A percentile compares a stretch with the other conserved stretches of the same genome.
phyloP scores from a whole-genome alignment of 2,888 invertebrate species.

The Hypomecis atomaria region DNA sequence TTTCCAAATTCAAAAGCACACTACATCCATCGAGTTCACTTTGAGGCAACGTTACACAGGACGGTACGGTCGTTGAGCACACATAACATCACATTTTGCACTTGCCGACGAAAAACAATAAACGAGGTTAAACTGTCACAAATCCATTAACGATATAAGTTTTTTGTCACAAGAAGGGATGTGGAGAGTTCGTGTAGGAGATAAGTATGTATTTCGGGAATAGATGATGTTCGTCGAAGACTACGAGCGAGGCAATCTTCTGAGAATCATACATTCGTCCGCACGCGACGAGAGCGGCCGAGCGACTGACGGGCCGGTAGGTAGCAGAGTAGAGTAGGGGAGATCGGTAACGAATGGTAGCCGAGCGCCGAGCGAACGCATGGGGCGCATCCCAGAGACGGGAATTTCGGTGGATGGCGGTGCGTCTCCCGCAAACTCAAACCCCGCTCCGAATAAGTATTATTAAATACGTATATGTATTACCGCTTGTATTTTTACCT shows the following conservation, averaged over 20 bases:
- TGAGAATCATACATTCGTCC: constrained; percentile 51
- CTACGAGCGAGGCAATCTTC: constrained; percentile 58
- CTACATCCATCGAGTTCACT: constrained; percentile 78
- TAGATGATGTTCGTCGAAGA: constrained; percentile 68
- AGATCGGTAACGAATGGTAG: constrained; percentile 63
- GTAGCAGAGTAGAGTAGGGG: constrained; percentile 49
- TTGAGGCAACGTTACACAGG: constrained; percentile 76
- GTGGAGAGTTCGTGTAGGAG: constrained; percentile 48
- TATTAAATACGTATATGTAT: constrained; percentile 56
- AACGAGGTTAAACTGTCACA: constrained; percentile 58
- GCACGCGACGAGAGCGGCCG: constrained; percentile 60
- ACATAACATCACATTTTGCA: constrained; percentile 83
- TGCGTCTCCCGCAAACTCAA: constrained; percentile 51
- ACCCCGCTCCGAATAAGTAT: constrained; percentile 58
- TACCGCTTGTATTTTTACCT: constrained; percentile 38
- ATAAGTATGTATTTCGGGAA: constrained; percentile 62
- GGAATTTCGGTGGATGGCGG: constrained; percentile 46
- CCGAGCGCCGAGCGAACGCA: constrained; percentile 63
- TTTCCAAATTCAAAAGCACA: constrained; percentile 77
- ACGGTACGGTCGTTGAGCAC: constrained; percentile 73
- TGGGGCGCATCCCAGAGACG: constrained; percentile 59
- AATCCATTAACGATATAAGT: constrained; percentile 57
- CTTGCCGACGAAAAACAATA: constrained; percentile 71
- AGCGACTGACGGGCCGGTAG: constrained; percentile 71
- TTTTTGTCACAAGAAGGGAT: constrained; percentile 18